Percentiles rank a stretch among this genome's conserved stretches.
These are phyloP conservation scores for Puffinus mauretanicus DNA, from an alignment of 2,113 vertebrate species.

Conservation along the genomic window DNA sequence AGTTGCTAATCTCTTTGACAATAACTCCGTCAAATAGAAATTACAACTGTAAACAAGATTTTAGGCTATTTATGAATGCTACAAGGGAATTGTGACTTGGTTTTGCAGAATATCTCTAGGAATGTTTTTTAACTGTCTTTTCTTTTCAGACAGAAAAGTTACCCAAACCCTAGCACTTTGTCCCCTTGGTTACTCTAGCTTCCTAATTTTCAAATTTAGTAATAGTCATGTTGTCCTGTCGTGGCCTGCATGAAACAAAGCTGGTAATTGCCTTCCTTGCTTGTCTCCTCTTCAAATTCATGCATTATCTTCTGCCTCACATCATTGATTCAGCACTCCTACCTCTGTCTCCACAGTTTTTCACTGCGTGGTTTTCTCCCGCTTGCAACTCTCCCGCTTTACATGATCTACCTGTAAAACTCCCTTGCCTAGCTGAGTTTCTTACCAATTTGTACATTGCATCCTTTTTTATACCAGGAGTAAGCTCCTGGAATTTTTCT, in stretches of 20 bases:
- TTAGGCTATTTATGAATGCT: background rate
- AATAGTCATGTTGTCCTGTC: background rate
- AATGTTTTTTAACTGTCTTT: background rate
- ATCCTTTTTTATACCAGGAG: background rate
- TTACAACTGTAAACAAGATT: constrained; percentile 30
- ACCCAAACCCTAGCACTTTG: background rate
- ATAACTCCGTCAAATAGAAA: background rate
- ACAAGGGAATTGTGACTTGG: background rate
- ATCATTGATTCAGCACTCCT: background rate
- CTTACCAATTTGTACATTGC: background rate
- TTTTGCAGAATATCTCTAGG: background rate
- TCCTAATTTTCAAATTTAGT: background rate
- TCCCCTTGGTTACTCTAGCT: background rate
- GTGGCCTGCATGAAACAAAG: background rate
- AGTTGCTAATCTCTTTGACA: background rate
- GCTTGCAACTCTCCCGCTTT: background rate
- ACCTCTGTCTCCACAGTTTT: background rate
- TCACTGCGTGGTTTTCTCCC: background rate
- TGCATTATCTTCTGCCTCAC: background rate
- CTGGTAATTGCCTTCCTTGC: background rate
- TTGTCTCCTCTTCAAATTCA: background rate
- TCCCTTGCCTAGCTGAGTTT: background rate
- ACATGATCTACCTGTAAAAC: background rate
- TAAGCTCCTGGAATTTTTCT: background rate
- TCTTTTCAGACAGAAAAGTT: background rate